Base-by-base conservation (phyloP, 2,888 invertebrate genomes). In the Drosophila prostipennis region DNA sequence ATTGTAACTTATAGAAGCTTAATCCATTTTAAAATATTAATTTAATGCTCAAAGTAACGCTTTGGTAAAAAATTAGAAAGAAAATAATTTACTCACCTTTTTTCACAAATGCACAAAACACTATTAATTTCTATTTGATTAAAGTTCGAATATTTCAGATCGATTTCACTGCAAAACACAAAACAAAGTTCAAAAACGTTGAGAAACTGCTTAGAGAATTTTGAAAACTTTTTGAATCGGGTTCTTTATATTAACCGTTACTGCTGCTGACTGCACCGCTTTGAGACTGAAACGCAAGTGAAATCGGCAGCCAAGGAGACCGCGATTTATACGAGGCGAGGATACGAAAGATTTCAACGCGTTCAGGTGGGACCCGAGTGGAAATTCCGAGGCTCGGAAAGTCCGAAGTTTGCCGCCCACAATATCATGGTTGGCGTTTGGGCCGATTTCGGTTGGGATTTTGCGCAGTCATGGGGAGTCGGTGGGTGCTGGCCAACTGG, bases 221-320 rank as follows among this genome's bases (percentile, higher is more conserved):
- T 53, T 10, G 19, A 65, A 73, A 71, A 51, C 16, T 56, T 46
- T 46, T 54, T n/a, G 14, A 29, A 46, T 48, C 34, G 32, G 16
- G 14, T 14, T 0, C 46, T 51, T 63, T 42, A 26, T 42, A 78
- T 78, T 87, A 74, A 84, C 84, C 84, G 84, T 72, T 71, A 73
- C 68, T 77, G 52, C 13, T 80, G 52, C 39, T 56, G 51, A 89
- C 86, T 90, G 85, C 89, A 89, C 85, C 76, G 87, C 74, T 88
- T 78, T 85, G 72, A 77, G 81, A 82, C 87, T 88, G 84, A 90
- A 89, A 78, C 81, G 89, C 87, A 78, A 91, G 90, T 90, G 90
- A 89, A 89, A 83, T 72, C 78, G 79, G 72, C 70, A 76, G 58
- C 73, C 68, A 73, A 85, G 78, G 77, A 82, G 78, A 78, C 79